Percentiles rank a stretch among this genome's conserved stretches.
phyloP scores from a whole-genome alignment of 2,888 invertebrate genomes.

The Latrodectus elegans region DNA sequence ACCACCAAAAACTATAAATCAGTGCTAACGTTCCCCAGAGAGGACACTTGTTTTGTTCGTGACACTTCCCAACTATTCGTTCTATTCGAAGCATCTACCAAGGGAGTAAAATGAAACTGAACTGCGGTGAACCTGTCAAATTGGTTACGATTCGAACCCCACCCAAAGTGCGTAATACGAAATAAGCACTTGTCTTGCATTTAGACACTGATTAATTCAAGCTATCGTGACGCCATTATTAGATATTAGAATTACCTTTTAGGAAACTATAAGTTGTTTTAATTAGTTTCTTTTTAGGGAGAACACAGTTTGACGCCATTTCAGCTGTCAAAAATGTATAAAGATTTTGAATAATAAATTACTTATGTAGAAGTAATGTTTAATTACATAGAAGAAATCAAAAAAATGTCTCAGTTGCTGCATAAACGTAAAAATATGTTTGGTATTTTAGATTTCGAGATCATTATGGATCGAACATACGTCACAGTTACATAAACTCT shows the following conservation, averaged over 20 bases:
- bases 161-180: not conserved
- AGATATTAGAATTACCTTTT: not conserved
- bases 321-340: no score
- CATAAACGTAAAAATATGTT: no score
- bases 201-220: not conserved
- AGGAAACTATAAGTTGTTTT: not conserved
- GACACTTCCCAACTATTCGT: not conserved
- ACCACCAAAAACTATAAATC: no score
- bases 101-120: not conserved
- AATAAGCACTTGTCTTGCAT: not conserved
- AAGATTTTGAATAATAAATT: no score
- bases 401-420: no score
- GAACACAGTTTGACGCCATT: not conserved
- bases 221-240: not conserved
- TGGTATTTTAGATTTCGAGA: no score
- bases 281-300: not conserved
- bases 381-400: no score
- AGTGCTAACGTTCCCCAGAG: not conserved
- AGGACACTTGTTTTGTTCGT: not conserved
- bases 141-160: not conserved
- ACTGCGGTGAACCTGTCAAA: not conserved
- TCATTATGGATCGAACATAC: no score
- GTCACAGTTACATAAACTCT: no score
- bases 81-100: not conserved
- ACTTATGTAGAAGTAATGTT: no score